Base-by-base conservation (phyloP, 2,888 invertebrate species). In the Augochlorella aurata region DNA sequence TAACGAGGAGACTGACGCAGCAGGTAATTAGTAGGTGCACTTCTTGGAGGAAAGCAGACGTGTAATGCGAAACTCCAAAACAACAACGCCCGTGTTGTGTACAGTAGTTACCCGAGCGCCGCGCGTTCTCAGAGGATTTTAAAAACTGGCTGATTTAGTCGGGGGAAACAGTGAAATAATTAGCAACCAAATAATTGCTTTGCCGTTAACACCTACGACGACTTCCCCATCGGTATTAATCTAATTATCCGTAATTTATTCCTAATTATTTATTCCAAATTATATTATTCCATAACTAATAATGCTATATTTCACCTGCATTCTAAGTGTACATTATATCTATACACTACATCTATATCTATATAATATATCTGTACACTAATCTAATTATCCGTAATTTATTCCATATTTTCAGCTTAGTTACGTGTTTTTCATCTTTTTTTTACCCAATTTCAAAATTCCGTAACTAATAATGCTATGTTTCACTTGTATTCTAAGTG, bases 1-100 rank as follows among this genome's bases (percentile, higher is more conserved):
- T 88, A 87, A 86, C 80, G 87, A 87, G 85, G 77, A 87, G 85
- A 84, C 87, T 87, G 87, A 87, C 87, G 82, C 86, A 76, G 81
- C 74, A 79, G 84, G 77, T 87, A 87, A 87, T 87, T 87, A 88
- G 86, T 88, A 88, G 84, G 82, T 84, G 75, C 86, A 86, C 88
- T 86, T 83, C 88, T 88, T 82, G 78, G 84, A 86, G 84, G 82
- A 86, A 86, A 88, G 78, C 88, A 88, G 86, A 88, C 87, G 82
- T 79, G 87, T 85, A 87, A 87, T 79, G 75, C 74, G 88, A 87
- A 88, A 87, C 87, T 82, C 79, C 58, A 77, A 79, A 88, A 81
- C 87, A 83, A 87, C 87, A 84, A 82, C 72, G 74, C 61, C 77
- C 21, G 77, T 58, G 72, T 79, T 77, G 71, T 81, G 72, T 77